Conservation (phyloP, 92 coral and sea anemone genomes). For the Siderastrea siderea region DNA sequence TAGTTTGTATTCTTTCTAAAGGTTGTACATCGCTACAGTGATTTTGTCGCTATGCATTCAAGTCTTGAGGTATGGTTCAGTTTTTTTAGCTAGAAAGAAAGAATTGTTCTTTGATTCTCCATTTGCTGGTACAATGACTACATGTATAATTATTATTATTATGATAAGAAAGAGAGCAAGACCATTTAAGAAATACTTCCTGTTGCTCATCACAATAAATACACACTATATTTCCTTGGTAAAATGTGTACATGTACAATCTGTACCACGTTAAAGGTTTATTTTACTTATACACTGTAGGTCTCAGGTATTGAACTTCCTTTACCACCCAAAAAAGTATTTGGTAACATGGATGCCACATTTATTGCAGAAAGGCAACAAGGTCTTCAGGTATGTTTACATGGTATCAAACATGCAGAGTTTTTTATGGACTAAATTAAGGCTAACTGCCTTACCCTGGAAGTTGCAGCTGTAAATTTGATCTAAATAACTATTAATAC, state of each 20-base stretch:
- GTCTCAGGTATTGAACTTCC: constrained; percentile 89
- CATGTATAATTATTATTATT: too few relatives aligned
- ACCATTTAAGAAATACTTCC: too few relatives aligned
- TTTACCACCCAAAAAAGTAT: constrained; percentile 97
- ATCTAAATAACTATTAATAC: too few relatives aligned
- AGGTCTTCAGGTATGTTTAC: constrained; percentile 85
- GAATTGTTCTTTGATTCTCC: too few relatives aligned
- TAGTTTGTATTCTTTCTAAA: constrained; percentile 14
- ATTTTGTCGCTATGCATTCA: constrained; percentile 89
- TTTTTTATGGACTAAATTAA: too few relatives aligned
- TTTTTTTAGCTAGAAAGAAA: too few relatives aligned
- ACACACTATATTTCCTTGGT: neutral
- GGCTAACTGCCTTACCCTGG: too few relatives aligned
- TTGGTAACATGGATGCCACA: constrained; percentile 98
- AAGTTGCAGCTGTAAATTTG: too few relatives aligned
- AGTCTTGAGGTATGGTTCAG: constrained; percentile 77
- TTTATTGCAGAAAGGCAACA: constrained; percentile 94
- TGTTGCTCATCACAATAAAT: too few relatives aligned
- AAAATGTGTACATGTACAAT: neutral
- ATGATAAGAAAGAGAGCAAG: too few relatives aligned
- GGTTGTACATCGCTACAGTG: constrained; percentile 97
- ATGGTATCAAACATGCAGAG: too few relatives aligned
- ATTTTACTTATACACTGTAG: constrained; percentile 32
- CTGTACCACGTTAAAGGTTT: neutral
- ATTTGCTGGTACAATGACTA: too few relatives aligned